These are phyloP conservation scores for Henicopernis longicauda DNA, from an alignment of 2,113 vertebrate genomes.

Conservation along the genomic window DNA sequence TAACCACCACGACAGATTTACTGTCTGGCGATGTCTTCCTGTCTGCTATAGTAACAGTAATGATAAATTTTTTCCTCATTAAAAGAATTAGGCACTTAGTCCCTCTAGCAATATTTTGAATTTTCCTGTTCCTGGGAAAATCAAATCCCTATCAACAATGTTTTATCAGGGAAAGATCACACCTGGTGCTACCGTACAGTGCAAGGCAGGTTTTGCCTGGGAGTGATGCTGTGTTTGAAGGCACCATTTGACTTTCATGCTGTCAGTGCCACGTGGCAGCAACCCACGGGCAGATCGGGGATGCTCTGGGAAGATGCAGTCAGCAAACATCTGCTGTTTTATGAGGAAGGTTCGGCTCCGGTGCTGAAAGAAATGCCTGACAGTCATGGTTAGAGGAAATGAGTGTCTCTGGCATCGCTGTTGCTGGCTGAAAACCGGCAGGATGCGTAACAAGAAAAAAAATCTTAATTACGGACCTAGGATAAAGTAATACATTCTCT, in stretches of 20 bases:
- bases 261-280: background rate
- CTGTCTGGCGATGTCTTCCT: constrained; percentile 19
- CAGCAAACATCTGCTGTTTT: background rate
- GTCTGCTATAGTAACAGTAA: background rate
- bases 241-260: background rate
- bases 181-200: background rate
- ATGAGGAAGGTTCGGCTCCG: background rate
- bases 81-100: background rate
- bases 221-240: background rate
- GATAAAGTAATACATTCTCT: background rate
- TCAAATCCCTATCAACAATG: background rate
- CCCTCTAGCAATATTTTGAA: background rate
- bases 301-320: background rate
- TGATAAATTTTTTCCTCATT: constrained; percentile 21
- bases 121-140: constrained; percentile 11
- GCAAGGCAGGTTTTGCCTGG: background rate
- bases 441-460: background rate
- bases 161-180: background rate
- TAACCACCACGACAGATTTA: constrained; percentile 57
- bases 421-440: background rate
- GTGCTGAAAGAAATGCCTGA: background rate
- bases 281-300: background rate
- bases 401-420: background rate
- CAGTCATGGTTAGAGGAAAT: background rate
- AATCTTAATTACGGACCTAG: background rate